Conservation (phyloP, 2,797 vertebrate genomes). For the Heterohyrax brucei region DNA sequence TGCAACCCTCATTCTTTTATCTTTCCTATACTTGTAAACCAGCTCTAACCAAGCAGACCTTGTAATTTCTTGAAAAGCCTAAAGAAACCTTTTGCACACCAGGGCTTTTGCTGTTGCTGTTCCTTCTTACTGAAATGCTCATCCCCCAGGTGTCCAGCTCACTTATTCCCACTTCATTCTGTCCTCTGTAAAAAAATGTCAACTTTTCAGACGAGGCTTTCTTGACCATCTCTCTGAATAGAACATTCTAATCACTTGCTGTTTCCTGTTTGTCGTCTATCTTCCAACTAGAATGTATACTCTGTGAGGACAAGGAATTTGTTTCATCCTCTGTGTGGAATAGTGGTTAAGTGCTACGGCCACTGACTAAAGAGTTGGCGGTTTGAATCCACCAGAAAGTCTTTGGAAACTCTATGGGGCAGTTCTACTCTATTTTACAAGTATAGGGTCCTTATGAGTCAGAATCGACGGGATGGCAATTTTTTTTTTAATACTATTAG, state of each 20-base stretch:
- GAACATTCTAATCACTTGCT: neutral
- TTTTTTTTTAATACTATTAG: neutral
- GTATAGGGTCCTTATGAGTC: too few species aligned
- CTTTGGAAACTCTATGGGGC: too few species aligned
- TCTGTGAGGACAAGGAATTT: neutral
- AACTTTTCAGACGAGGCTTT: constrained; percentile 7
- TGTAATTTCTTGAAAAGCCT: neutral
- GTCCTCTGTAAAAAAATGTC: neutral
- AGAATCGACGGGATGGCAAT: too few species aligned
- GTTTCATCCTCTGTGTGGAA: neutral
- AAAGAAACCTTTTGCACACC: neutral
- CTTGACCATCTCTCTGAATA: neutral
- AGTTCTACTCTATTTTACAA: too few species aligned
- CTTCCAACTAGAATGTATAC: neutral
- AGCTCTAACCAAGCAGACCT: neutral
- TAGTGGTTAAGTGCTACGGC: too few species aligned
- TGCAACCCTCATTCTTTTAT: neutral
- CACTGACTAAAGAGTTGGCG: too few species aligned
- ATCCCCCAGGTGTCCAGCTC: neutral
- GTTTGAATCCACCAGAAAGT: too few species aligned
- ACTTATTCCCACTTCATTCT: neutral
- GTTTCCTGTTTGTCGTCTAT: neutral
- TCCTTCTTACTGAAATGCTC: neutral
- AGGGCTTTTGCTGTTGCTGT: neutral
- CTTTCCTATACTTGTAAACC: neutral